Conservation (phyloP, 2,113 vertebrate species). For the Artemisiospiza belli region DNA sequence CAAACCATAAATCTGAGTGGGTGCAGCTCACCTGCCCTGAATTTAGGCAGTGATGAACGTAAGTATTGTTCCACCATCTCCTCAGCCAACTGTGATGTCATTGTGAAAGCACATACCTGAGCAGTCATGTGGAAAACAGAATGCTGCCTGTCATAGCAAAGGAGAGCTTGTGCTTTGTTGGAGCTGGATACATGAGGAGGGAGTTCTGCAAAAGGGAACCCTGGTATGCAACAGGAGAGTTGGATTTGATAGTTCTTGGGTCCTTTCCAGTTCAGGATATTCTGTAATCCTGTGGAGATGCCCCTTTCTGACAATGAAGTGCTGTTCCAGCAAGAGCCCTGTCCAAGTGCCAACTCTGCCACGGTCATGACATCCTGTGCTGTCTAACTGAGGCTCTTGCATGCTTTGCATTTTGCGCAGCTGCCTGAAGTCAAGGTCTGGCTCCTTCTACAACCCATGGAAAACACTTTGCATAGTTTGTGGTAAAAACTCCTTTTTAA, state of each 20-base stretch:
- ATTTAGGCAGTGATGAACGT: not conserved
- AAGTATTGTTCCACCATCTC: not conserved
- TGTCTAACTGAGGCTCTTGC: conserved; percentile 1
- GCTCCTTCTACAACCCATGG: conserved; percentile 62
- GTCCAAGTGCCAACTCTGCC: not conserved
- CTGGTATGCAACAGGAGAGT: not conserved
- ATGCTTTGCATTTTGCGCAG: conserved; percentile 58
- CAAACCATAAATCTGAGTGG: not conserved
- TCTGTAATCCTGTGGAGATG: not conserved
- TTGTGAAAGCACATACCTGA: not conserved
- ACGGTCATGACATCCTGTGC: not conserved
- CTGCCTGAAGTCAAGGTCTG: conserved; percentile 43
- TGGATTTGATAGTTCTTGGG: not conserved
- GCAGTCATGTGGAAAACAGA: not conserved
- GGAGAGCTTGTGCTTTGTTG: not conserved
- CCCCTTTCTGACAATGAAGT: not conserved
- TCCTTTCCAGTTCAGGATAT: not conserved
- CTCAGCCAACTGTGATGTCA: not conserved
- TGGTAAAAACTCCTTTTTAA: conserved; percentile 42
- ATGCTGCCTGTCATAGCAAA: not conserved
- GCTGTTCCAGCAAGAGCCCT: not conserved
- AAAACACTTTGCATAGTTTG: conserved; percentile 66
- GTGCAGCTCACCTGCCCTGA: not conserved
- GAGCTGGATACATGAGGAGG: not conserved
- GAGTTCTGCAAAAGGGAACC: not conserved